Percentiles rank a stretch among this genome's conserved stretches.
These are phyloP conservation scores for Herminia tarsipennalis DNA, from an alignment of 2,888 invertebrate species.

Conservation along the genomic window DNA sequence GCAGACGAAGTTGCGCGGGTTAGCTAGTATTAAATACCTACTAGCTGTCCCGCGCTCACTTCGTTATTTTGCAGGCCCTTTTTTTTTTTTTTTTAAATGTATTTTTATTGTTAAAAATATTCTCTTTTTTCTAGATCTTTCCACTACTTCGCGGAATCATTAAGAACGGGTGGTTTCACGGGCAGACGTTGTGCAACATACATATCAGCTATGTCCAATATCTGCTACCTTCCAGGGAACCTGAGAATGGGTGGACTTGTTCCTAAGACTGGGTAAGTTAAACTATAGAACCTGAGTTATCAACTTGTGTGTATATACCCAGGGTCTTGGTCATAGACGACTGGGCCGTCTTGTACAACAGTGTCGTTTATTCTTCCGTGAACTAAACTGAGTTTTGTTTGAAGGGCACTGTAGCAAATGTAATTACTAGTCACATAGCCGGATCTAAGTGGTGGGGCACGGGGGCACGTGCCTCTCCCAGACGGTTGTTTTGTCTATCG, in stretches of 20 bases:
- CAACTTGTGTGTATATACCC: too few relatives aligned
- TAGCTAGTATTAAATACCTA: background rate
- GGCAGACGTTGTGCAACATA: slow-evolving; percentile 46
- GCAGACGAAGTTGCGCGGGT: too few relatives aligned
- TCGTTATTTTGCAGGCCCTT: background rate
- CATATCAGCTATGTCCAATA: slow-evolving; percentile 42
- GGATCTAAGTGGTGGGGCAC: too few relatives aligned
- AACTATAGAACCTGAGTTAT: background rate
- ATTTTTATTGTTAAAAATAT: background rate
- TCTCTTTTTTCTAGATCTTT: slow-evolving; percentile 38
- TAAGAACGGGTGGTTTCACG: slow-evolving; percentile 49
- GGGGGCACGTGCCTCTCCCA: too few relatives aligned
- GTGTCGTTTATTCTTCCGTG: background rate
- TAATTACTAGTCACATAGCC: too few relatives aligned
- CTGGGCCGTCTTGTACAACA: too few relatives aligned
- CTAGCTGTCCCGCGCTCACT: background rate
- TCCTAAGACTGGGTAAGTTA: slow-evolving; percentile 58
- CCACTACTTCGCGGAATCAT: slow-evolving; percentile 55
- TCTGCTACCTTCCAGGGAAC: slow-evolving; percentile 31
- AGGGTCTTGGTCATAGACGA: too few relatives aligned
- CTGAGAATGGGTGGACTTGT: slow-evolving; percentile 56
- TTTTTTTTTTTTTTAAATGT: background rate
- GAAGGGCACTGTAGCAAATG: too few relatives aligned
- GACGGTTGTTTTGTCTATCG: too few relatives aligned
- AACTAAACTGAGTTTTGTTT: background rate